phyloP scores from a whole-genome alignment of 2,113 vertebrate genomes.

The Bubo bubo region DNA sequence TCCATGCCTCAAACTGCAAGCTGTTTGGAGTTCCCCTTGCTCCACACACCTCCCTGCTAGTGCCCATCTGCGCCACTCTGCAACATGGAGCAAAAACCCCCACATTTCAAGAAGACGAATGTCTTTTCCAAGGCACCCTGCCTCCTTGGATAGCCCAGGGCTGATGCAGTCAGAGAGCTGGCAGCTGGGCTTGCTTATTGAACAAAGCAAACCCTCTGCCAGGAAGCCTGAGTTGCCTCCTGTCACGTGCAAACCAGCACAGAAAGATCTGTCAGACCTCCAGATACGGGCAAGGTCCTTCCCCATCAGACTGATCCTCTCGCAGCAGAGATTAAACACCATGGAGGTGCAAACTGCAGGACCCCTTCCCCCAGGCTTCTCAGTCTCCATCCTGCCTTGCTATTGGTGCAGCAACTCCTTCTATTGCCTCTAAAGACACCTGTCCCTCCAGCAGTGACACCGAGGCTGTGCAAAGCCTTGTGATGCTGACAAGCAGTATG shows the following conservation, averaged over 20 bases:
- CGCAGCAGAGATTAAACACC: not conserved
- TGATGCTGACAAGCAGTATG: not conserved
- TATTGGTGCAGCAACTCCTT: not conserved
- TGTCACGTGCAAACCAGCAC: not conserved
- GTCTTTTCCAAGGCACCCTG: not conserved
- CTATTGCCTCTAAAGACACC: not conserved
- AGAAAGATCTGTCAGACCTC: not conserved
- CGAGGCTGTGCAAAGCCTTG: not conserved
- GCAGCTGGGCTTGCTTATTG: not conserved
- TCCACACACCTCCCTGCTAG: not conserved
- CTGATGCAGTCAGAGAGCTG: not conserved
- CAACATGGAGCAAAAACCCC: not conserved
- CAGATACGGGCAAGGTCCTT: not conserved
- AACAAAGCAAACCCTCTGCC: not conserved
- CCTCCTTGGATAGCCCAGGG: not conserved
- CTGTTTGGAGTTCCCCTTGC: not conserved
- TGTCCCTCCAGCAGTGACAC: not conserved
- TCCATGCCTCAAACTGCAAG: not conserved
- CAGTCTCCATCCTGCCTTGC: not conserved
- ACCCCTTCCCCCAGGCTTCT: not conserved
- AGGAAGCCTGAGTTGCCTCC: not conserved
- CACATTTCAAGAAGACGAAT: not conserved
- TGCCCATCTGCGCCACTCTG: not conserved
- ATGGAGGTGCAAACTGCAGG: rapidly evolving
- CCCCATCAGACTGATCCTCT: not conserved